Conservation (phyloP, 2,797 vertebrate genomes). For the Paramormyrops hopkinsi region DNA sequence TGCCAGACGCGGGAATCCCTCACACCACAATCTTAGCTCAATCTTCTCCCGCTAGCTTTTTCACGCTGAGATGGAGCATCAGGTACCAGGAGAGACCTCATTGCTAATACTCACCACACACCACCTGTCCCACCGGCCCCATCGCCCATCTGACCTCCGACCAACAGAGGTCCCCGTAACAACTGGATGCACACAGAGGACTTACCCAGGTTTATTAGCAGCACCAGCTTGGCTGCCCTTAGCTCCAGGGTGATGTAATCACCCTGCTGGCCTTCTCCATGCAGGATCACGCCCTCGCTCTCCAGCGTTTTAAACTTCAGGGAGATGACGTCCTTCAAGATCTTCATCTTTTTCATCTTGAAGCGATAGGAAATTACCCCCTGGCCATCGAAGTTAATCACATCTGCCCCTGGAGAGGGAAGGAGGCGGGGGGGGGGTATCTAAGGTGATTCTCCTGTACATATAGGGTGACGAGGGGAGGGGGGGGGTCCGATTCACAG, state of each 20-base stretch:
- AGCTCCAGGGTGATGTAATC: slow-evolving; percentile 91
- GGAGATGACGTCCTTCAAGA: slow-evolving; percentile 81
- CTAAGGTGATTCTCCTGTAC: not conserved
- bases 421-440: slow-evolving; percentile 13
- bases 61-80: not conserved
- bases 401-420: slow-evolving; percentile 75
- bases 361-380: slow-evolving; percentile 86
- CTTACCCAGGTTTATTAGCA: slow-evolving; percentile 86
- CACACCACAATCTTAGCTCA: not conserved
- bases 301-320: slow-evolving; percentile 84
- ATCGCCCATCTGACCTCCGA: not conserved
- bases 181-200: not conserved
- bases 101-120: not conserved
- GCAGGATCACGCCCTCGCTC: slow-evolving; percentile 82
- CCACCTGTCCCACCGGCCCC: not conserved
- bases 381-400: slow-evolving; percentile 89
- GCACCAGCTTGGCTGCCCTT: slow-evolving; percentile 72
- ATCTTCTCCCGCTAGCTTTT: not conserved
- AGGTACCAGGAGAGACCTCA: not conserved
- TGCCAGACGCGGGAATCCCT: not conserved
- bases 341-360: slow-evolving; percentile 87
- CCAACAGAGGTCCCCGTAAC: not conserved
- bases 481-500: not conserved
- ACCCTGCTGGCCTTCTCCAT: slow-evolving; percentile 92
- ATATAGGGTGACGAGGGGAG: too few species aligned